These are phyloP conservation scores for Chaitophorus viminalis DNA, from an alignment of 2,888 invertebrate species.

Conservation along the genomic window DNA sequence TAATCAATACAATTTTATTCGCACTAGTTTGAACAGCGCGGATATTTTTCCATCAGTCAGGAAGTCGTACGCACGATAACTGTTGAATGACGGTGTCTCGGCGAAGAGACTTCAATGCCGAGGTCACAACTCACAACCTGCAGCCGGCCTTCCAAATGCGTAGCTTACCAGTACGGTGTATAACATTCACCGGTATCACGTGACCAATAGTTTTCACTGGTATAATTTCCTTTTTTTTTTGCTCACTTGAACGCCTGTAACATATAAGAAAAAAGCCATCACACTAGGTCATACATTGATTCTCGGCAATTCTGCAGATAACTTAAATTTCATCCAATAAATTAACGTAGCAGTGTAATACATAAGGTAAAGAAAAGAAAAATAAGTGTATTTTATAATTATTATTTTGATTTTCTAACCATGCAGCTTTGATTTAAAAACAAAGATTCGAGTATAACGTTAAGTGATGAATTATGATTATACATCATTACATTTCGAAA, in stretches of 20 bases:
- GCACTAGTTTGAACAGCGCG: constrained; percentile 51
- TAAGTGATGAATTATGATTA: too few species aligned
- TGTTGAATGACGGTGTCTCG: constrained; percentile 49
- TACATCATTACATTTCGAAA: neutral
- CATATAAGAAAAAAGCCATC: neutral
- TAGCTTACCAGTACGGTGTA: neutral
- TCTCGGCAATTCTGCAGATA: neutral
- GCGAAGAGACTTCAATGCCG: constrained; percentile 60
- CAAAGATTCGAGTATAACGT: too few species aligned
- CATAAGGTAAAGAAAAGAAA: too few species aligned
- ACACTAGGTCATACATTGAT: neutral
- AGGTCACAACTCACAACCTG: constrained; percentile 54
- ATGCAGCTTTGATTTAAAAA: too few species aligned
- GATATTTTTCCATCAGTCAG: constrained; percentile 57
- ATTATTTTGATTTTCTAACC: neutral
- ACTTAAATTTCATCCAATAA: too few species aligned
- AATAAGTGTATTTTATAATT: neutral
- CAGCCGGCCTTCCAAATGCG: constrained; percentile 47
- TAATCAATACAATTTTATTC: constrained; percentile 28
- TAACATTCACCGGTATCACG: constrained; percentile 49
- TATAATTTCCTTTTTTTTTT: constrained; percentile 48
- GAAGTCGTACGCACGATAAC: constrained; percentile 55
- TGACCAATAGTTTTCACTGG: constrained; percentile 47
- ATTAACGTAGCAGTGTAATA: too few species aligned
- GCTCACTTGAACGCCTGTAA: neutral